phyloP scores from a whole-genome alignment of 2,113 vertebrate genomes.

The Oxyura jamaicensis region DNA sequence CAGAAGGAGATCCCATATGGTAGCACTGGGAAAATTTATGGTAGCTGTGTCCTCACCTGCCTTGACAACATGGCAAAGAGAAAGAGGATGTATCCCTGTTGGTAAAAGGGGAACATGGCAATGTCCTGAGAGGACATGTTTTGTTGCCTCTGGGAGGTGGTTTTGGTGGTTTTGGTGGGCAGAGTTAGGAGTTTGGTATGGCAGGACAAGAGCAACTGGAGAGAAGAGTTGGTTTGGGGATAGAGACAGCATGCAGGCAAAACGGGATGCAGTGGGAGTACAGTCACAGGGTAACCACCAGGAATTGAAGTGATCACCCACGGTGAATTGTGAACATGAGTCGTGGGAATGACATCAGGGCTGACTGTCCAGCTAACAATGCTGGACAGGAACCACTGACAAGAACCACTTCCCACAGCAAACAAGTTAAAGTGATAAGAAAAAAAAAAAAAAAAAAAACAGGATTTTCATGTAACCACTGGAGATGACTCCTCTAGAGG shows the following conservation, averaged over 20 bases:
- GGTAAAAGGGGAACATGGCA: neutral
- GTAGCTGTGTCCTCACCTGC: neutral
- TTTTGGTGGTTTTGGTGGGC: neutral
- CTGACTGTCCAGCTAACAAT: neutral
- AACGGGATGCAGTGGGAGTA: neutral
- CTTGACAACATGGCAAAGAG: accelerated
- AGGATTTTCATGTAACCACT: neutral
- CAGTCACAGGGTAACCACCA: neutral
- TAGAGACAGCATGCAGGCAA: neutral
- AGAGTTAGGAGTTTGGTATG: neutral
- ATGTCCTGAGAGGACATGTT: neutral
- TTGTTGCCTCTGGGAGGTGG: accelerated
- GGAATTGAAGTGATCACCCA: neutral
- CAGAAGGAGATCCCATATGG: neutral
- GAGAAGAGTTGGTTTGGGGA: neutral
- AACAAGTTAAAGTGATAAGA: neutral
- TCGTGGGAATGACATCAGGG: neutral
- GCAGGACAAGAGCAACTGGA: neutral
- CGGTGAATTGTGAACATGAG: neutral
- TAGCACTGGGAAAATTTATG: neutral
- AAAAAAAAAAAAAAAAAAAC: neutral
- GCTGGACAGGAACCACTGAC: neutral
- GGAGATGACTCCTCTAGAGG: neutral
- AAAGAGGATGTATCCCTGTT: neutral
- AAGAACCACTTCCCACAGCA: neutral